Evolutionary conservation across 1,140 invertebrate species (phyloP).

Genomic region (Aphis craccivora): DNA sequence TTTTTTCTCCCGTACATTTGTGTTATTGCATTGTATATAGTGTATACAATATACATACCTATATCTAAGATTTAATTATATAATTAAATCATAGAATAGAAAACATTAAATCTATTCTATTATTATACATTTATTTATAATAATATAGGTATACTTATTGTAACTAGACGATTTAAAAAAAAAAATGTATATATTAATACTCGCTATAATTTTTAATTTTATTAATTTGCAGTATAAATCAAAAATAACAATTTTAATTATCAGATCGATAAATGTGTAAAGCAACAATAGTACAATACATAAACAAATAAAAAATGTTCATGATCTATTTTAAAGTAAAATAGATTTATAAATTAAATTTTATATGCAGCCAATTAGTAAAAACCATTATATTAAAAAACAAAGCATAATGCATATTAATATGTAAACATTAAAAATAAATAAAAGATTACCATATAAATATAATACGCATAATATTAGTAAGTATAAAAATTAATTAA

Average conservation of each 20-base stretch:
- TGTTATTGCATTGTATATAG: no score
- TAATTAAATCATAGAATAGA: no score
- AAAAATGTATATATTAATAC: neutral
- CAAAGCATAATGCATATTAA: neutral
- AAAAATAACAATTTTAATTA: neutral
- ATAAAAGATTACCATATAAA: neutral
- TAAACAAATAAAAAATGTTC: neutral
- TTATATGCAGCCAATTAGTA: neutral
- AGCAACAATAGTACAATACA: neutral
- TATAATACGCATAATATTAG: neutral
- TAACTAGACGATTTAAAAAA: neutral
- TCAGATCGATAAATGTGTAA: neutral
- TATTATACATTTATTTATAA: neutral
- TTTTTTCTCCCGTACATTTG: no score
- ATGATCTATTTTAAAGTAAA: neutral
- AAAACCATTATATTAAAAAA: neutral
- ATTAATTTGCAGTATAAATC: neutral
- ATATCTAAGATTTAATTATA: no score
- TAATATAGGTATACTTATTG: no score
- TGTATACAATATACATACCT: no score
- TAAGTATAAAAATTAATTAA: neutral
- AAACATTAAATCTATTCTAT: neutral
- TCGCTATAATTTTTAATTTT: neutral
- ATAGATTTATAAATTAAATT: neutral
- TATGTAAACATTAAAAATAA: neutral